Percentiles rank a stretch among this genome's conserved stretches.
phyloP scores from a whole-genome alignment of 2,888 invertebrate species.

The Sympetrum striolatum region DNA sequence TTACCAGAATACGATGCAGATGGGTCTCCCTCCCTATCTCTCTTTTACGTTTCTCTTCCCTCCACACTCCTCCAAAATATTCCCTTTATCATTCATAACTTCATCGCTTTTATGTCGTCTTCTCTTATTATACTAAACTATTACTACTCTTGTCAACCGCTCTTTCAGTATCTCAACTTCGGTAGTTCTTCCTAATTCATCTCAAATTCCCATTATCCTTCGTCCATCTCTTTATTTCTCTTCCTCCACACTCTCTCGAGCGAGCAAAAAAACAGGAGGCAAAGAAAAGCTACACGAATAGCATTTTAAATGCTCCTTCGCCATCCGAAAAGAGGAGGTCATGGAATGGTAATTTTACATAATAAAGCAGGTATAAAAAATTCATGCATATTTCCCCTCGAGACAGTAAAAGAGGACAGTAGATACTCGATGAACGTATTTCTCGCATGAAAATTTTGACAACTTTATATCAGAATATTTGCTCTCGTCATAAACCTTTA shows the following conservation, averaged over 20 bases:
- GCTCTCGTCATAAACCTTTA: neutral
- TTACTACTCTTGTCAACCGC: no score
- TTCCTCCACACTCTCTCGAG: neutral
- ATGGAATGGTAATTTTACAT: constrained; percentile 6
- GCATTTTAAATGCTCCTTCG: constrained; percentile 27
- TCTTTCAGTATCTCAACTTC: neutral
- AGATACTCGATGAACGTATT: constrained; percentile 4
- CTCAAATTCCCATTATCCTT: neutral
- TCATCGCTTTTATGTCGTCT: neutral
- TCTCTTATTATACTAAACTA: no score
- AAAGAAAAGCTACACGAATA: neutral
- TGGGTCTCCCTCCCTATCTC: neutral
- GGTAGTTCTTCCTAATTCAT: neutral
- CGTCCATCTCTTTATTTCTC: neutral
- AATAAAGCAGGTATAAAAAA: neutral
- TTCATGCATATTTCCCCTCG: neutral
- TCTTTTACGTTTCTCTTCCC: neutral
- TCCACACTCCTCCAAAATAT: neutral
- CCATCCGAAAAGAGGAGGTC: neutral
- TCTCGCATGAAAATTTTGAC: constrained; percentile 21
- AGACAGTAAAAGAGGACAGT: neutral
- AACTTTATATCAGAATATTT: neutral
- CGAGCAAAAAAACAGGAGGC: neutral
- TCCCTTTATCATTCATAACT: neutral
- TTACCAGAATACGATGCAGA: neutral